Conservation (phyloP, 2,888 invertebrate genomes). For the Cryptops parisi region DNA sequence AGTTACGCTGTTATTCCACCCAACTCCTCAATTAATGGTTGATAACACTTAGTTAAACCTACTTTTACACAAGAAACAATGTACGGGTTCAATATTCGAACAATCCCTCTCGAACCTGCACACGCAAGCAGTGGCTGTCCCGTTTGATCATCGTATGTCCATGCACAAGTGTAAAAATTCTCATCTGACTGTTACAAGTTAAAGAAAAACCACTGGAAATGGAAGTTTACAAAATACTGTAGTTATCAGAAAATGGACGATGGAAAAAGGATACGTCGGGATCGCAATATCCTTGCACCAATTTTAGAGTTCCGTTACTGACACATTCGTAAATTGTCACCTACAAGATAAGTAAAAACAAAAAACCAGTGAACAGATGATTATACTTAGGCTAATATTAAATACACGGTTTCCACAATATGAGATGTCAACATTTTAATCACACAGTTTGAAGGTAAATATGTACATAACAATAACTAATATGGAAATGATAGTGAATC, state of each 20-base stretch:
- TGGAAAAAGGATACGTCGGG: constrained; percentile 55
- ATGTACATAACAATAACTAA: too few relatives aligned
- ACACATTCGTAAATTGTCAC: constrained; percentile 88
- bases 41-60: too few relatives aligned
- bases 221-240: not conserved
- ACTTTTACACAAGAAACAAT: constrained; percentile 63
- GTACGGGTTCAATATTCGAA: constrained; percentile 70
- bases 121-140: constrained; percentile 74
- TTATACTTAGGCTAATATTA: too few relatives aligned
- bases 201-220: not conserved
- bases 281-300: constrained; percentile 83
- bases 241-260: not conserved
- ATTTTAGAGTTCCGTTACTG: constrained; percentile 61
- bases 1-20: too few relatives aligned
- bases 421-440: too few relatives aligned
- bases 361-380: too few relatives aligned
- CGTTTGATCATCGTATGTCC: constrained; percentile 73
- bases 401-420: too few relatives aligned
- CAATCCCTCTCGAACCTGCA: constrained; percentile 80
- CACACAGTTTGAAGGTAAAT: too few relatives aligned
- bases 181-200: constrained; percentile 56
- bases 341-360: too few relatives aligned
- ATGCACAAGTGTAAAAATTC: constrained; percentile 91
- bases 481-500: too few relatives aligned
- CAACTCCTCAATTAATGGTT: too few relatives aligned